Evolutionary conservation across 2,888 invertebrate genomes (phyloP).

Genomic region (Sarcophaga rosellei): DNA sequence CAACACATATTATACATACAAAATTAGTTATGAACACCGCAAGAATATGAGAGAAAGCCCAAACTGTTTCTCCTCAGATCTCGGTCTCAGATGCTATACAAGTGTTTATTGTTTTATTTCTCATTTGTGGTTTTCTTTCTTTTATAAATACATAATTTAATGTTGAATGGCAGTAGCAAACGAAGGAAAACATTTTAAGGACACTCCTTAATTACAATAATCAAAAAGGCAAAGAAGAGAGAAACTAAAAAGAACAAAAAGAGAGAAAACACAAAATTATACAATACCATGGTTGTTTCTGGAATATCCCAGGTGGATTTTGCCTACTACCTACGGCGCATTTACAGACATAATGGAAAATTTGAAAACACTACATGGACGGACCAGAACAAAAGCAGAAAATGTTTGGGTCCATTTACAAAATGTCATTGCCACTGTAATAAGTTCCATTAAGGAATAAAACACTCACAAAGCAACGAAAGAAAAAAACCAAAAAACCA

Average conservation of each 20-base stretch:
- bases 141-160: conserved; percentile 22
- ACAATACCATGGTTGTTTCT: conserved; percentile 3
- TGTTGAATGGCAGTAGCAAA: conserved; percentile 15
- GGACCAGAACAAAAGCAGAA: neutral
- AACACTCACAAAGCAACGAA: neutral
- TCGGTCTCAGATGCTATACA: neutral
- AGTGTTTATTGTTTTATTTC: conserved; percentile 31
- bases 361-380: neutral
- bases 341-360: conserved; percentile 12
- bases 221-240: neutral
- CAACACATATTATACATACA: neutral
- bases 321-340: conserved; percentile 15
- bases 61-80: neutral
- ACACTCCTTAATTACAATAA: neutral
- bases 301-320: conserved; percentile 32
- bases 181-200: conserved; percentile 9
- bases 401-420: neutral
- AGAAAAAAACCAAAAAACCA: neutral
- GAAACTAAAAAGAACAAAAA: neutral
- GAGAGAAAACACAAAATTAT: conserved; percentile 5
- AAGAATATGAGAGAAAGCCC: neutral
- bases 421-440: neutral
- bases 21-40: neutral
- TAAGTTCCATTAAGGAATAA: neutral
- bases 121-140: conserved; percentile 6